Conservation (phyloP, 2,797 vertebrate genomes). For the Atherinosoma microstoma region DNA sequence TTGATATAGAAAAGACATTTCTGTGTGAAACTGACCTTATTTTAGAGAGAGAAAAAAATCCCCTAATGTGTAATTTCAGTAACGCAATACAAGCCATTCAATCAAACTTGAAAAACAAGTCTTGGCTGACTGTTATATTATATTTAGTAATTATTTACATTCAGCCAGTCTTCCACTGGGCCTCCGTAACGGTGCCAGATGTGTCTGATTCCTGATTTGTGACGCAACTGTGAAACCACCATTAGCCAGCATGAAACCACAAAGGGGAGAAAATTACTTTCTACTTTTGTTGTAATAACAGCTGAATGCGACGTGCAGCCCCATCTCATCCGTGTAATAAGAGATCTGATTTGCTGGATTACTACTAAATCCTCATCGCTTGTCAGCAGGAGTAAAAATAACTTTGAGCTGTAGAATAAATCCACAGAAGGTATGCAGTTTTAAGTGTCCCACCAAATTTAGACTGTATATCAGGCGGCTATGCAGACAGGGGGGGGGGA, state of each 20-base stretch:
- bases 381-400: slow-evolving; percentile 77
- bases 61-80: slow-evolving; percentile 32
- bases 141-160: slow-evolving; percentile 62
- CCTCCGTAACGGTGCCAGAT: slow-evolving; percentile 66
- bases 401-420: slow-evolving; percentile 64
- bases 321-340: slow-evolving; percentile 67
- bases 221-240: slow-evolving; percentile 65
- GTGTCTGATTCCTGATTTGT: slow-evolving; percentile 67
- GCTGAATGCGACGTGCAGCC: slow-evolving; percentile 38
- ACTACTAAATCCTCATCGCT: slow-evolving; percentile 62
- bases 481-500: neutral
- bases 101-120: slow-evolving; percentile 41
- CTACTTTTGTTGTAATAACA: slow-evolving; percentile 66
- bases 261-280: slow-evolving; percentile 61
- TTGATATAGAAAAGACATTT: slow-evolving; percentile 6
- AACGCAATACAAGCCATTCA: slow-evolving; percentile 48
- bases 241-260: slow-evolving; percentile 74
- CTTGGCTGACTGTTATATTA: slow-evolving; percentile 15
- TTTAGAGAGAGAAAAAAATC: slow-evolving; percentile 20
- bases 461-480: slow-evolving; percentile 28
- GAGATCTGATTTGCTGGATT: slow-evolving; percentile 73
- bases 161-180: slow-evolving; percentile 46
- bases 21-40: slow-evolving; percentile 15
- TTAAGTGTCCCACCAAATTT: slow-evolving; percentile 49
- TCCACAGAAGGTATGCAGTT: slow-evolving; percentile 63